phyloP scores from a whole-genome alignment of 2,797 vertebrate species.

The Peromyscus melanophrys region DNA sequence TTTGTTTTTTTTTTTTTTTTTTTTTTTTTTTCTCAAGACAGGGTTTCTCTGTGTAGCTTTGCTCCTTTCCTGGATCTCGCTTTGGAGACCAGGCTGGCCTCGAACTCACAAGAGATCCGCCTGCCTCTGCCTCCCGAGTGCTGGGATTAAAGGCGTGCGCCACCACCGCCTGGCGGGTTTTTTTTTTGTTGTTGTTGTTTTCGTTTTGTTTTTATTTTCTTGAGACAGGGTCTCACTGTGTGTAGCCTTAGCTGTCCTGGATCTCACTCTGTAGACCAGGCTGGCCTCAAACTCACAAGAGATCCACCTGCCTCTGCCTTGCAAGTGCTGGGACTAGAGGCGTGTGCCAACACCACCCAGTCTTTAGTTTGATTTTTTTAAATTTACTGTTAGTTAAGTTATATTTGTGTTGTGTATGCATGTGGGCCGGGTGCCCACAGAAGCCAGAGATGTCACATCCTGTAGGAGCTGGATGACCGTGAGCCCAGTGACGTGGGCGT shows the following conservation, averaged over 20 bases:
- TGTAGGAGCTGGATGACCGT: background rate
- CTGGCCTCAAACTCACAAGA: background rate
- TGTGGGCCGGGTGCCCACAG: background rate
- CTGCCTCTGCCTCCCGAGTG: too few relatives aligned
- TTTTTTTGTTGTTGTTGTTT: too few relatives aligned
- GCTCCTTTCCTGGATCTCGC: too few relatives aligned
- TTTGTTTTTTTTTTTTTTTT: too few relatives aligned
- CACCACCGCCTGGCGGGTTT: too few relatives aligned
- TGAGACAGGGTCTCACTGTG: background rate
- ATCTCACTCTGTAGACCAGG: background rate
- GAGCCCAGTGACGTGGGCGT: too few relatives aligned
- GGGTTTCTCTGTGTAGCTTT: too few relatives aligned
- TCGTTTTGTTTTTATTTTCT: background rate
- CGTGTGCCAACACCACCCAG: rapidly evolving
- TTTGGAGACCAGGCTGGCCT: too few relatives aligned
- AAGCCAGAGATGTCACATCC: background rate
- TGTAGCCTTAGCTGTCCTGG: background rate
- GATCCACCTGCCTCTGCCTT: background rate
- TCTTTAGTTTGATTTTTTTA: background rate
- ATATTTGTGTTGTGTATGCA: background rate
- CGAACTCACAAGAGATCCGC: too few relatives aligned
- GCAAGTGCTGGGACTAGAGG: background rate
- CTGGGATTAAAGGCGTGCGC: too few relatives aligned
- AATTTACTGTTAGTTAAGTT: background rate
- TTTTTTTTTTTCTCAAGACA: too few relatives aligned